Percentiles rank a stretch among this genome's conserved stretches.
Conservation (phyloP, 2,888 invertebrate species). For the Gymnosoma rotundatum region DNA sequence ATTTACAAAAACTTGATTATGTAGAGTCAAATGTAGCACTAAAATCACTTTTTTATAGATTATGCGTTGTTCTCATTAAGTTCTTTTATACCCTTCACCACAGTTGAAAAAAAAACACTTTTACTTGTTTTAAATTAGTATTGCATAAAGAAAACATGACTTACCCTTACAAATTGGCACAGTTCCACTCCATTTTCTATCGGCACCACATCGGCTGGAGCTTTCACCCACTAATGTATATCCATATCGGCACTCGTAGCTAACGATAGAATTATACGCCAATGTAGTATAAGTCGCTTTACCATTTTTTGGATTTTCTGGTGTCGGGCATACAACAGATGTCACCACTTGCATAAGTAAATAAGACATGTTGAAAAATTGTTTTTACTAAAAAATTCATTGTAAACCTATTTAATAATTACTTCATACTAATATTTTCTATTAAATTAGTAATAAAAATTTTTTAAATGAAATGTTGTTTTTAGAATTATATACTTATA, state of each 20-base stretch:
- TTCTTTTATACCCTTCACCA: too few relatives aligned
- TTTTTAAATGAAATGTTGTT: too few relatives aligned
- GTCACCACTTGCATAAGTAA: conserved; percentile 86
- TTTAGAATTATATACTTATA: too few relatives aligned
- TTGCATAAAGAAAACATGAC: conserved; percentile 1
- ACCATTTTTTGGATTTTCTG: conserved; percentile 95
- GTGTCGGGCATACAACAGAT: conserved; percentile 96
- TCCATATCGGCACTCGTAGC: conserved; percentile 97
- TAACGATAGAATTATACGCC: conserved; percentile 97
- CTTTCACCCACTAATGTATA: conserved; percentile 95
- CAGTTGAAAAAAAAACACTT: too few relatives aligned
- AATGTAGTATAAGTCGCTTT: conserved; percentile 95
- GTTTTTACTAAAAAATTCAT: not conserved
- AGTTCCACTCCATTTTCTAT: conserved; percentile 97
- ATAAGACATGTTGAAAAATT: not conserved
- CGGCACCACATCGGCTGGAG: conserved; percentile 95
- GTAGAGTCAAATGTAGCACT: too few relatives aligned
- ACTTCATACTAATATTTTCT: too few relatives aligned
- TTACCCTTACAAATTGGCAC: conserved; percentile 95
- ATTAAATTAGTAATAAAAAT: too few relatives aligned
- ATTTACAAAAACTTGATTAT: too few relatives aligned
- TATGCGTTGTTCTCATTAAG: not conserved
- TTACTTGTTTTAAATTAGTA: not conserved
- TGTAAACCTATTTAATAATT: not conserved
- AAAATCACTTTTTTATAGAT: too few relatives aligned